Conservation (phyloP, 2,113 vertebrate genomes). For the Ictalurus furcatus region DNA sequence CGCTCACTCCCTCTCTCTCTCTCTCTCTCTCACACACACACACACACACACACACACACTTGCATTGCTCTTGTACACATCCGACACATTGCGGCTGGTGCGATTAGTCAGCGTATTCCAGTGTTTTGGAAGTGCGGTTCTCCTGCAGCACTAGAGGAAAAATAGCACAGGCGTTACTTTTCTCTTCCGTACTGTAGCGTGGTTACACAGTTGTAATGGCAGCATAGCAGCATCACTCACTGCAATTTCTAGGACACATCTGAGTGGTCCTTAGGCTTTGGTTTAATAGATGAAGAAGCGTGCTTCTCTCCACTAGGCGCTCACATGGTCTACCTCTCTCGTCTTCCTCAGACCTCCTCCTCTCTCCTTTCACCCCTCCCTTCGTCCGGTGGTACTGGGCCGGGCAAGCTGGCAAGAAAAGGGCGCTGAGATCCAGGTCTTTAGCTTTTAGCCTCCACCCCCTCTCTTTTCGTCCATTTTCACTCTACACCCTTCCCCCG, state of each 20-base stretch:
- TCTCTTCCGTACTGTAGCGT: not conserved
- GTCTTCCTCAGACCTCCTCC: constrained; percentile 30
- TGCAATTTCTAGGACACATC: not conserved
- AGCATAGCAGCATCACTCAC: not conserved
- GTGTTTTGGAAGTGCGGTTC: not conserved
- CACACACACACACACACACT: constrained; percentile 12
- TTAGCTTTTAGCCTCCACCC: constrained; percentile 50
- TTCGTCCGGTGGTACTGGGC: constrained; percentile 19
- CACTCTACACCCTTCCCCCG: constrained; percentile 58
- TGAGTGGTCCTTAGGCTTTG: not conserved
- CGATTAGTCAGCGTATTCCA: constrained; percentile 30
- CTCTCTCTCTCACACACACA: not conserved
- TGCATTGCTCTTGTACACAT: constrained; percentile 22
- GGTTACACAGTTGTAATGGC: not conserved
- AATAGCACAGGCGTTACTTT: not conserved
- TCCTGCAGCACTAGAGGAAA: constrained; percentile 2
- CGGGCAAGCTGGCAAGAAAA: constrained; percentile 37
- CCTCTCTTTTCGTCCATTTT: constrained; percentile 38
- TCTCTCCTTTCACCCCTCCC: constrained; percentile 23
- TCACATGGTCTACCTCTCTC: constrained; percentile 17
- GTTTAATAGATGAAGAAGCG: constrained; percentile 18
- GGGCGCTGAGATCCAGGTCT: constrained; percentile 47
- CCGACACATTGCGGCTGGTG: constrained; percentile 27
- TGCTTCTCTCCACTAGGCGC: constrained; percentile 21
- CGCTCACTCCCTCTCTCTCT: not conserved